Base-by-base conservation (phyloP, 2,888 invertebrate genomes). In the Eupithecia subfuscata region DNA sequence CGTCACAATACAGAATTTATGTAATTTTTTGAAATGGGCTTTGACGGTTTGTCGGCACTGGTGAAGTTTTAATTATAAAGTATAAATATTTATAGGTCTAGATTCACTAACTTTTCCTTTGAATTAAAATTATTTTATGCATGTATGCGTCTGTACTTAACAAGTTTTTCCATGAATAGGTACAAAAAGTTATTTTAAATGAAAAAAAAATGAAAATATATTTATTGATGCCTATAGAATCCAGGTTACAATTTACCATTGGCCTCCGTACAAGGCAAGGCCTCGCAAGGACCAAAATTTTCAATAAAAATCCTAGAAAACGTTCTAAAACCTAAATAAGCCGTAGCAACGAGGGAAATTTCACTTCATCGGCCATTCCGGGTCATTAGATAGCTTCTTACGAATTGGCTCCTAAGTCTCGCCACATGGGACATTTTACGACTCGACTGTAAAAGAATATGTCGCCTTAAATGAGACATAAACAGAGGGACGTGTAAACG, bases 391-490 rank as follows among this genome's bases (percentile, higher is more conserved):
- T 85, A 84, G 81, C 82, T 83, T 83, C 83, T 83, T 86, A 87
- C 85, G 86, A 87, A 89, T 89, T 83, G 87, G 83, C 87, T 89
- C 87, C 88, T 87, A 85, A 86, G 85, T 83, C 87, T 82, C 88
- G 87, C 91, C 93, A 91, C 91, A 92, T 92, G 92, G 89, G 88
- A 87, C 88, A 85, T 85, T 94, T 94, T 93, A 94, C 91, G 92
- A 90, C 83, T 78, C 75, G 83, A 88, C 86, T 91, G 91, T 94
- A 93, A 93, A 94, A 93, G 90, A 92, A 90, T 93, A 93, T 89
- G 92, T 91, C 92, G 90, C 88, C 93, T 93, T 94, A 94, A 95
- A 94, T 94, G 94, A 93, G 94, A 94, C 94, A 93, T 94, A 94
- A 94, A 94, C 92, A 92, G 86, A 85, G 91, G 88, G 90, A 94